A percentile compares a stretch with the other conserved stretches of the same genome.
These are phyloP conservation scores for Silurus meridionalis DNA, from an alignment of 2,113 vertebrate species.

Conservation along the genomic window DNA sequence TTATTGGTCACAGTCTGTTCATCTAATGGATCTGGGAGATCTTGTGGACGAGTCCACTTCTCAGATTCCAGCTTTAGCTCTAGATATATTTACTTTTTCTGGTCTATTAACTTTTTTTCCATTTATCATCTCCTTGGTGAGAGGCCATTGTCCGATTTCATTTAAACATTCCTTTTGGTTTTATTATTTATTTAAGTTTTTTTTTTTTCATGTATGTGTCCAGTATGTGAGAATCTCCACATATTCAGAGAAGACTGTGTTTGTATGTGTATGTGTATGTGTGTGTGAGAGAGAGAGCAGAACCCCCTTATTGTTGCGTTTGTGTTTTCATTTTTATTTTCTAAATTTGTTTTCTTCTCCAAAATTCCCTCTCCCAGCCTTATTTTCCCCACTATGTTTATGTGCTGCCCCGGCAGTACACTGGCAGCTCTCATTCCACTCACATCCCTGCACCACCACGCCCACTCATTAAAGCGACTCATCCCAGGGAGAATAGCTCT, in stretches of 20 bases:
- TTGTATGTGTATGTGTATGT: constrained; percentile 37
- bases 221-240: not conserved
- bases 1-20: constrained; percentile 10
- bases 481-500: constrained; percentile 81
- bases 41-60: constrained; percentile 2
- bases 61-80: constrained; percentile 10
- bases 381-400: constrained; percentile 97
- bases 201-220: not conserved
- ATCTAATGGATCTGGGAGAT: constrained; percentile 22
- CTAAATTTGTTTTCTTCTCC: constrained; percentile 65
- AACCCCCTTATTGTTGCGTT: constrained; percentile 54
- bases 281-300: constrained; percentile 11
- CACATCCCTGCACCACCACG: constrained; percentile 77
- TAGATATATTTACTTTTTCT: constrained; percentile 20
- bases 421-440: constrained; percentile 78
- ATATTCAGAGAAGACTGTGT: not conserved
- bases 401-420: constrained; percentile 87
- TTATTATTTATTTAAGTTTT: not conserved
- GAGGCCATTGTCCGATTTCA: constrained; percentile 10
- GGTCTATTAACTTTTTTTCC: not conserved
- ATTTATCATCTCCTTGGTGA: constrained; percentile 14
- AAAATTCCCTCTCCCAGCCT: constrained; percentile 83
- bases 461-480: constrained; percentile 80
- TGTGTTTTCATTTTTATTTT: constrained; percentile 60
- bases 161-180: constrained; percentile 18